Percentiles rank a stretch among this genome's conserved stretches.
phyloP scores from a whole-genome alignment of 2,888 invertebrate genomes.

The Ernsta delagoae region DNA sequence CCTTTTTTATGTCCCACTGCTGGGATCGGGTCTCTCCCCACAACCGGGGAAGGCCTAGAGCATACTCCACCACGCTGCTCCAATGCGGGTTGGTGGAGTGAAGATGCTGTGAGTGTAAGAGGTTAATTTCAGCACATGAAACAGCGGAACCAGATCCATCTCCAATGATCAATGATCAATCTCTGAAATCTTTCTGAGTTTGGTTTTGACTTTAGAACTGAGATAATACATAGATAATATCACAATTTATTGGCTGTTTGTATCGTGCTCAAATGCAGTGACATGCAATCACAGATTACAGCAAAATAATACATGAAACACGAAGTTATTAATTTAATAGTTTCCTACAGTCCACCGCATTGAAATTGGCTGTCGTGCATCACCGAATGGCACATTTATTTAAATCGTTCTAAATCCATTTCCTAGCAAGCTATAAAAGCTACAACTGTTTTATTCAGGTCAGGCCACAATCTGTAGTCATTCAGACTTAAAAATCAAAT shows the following conservation, averaged over 20 bases:
- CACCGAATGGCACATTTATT: slow-evolving; percentile 23
- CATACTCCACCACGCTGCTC: no score
- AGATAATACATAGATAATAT: background rate
- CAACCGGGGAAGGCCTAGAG: no score
- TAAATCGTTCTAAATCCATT: slow-evolving; percentile 23
- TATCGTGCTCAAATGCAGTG: slow-evolving; percentile 5
- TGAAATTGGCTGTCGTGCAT: slow-evolving; percentile 23
- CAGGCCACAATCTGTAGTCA: background rate
- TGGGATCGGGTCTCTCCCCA: no score
- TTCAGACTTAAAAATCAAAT: background rate
- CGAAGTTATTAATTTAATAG: background rate
- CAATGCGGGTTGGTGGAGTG: no score
- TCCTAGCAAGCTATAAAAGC: background rate
- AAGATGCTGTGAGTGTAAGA: no score
- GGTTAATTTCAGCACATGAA: no score
- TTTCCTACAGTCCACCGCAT: slow-evolving; percentile 22
- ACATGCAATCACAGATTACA: slow-evolving; percentile 32
- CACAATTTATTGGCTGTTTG: background rate
- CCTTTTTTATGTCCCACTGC: no score
- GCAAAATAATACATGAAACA: no score
- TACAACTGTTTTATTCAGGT: background rate
- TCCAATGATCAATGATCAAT: no score
- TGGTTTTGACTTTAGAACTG: background rate
- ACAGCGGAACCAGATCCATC: no score
- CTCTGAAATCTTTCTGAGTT: no score